Percentiles rank a stretch among this genome's conserved stretches.
phyloP scores from a whole-genome alignment of 2,888 invertebrate genomes.

The Ophion ventricosus region DNA sequence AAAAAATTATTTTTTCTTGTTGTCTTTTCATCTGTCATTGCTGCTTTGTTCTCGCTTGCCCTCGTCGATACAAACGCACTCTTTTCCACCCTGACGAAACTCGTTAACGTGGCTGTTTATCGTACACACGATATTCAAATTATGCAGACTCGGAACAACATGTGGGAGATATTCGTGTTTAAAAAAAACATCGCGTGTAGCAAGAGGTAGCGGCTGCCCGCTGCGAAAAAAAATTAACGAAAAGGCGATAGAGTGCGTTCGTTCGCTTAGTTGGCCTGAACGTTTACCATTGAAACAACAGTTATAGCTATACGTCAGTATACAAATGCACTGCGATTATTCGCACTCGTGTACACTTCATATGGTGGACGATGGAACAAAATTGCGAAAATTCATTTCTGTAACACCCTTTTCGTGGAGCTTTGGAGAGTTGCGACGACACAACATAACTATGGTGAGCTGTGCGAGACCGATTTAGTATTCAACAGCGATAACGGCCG shows the following conservation, averaged over 20 bases:
- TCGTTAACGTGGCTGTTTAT: too few relatives aligned
- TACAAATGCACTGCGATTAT: constrained; percentile 19
- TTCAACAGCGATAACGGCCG: constrained; percentile 48
- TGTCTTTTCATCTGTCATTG: too few relatives aligned
- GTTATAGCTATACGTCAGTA: not conserved
- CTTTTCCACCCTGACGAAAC: too few relatives aligned
- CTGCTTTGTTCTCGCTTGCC: too few relatives aligned
- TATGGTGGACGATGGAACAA: constrained; percentile 7
- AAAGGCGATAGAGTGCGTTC: not conserved
- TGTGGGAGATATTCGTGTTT: too few relatives aligned
- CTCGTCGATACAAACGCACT: not conserved
- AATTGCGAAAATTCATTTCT: constrained; percentile 27
- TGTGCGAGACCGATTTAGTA: constrained; percentile 46
- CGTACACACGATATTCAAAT: too few relatives aligned
- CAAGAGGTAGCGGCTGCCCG: too few relatives aligned
- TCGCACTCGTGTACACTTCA: constrained; percentile 37
- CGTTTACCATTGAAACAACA: not conserved
- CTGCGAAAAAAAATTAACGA: not conserved
- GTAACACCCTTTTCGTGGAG: not conserved
- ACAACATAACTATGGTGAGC: not conserved
- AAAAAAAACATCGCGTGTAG: too few relatives aligned
- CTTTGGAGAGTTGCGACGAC: constrained; percentile 21
- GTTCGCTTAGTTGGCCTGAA: not conserved
- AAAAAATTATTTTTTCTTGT: too few relatives aligned
- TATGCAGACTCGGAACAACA: too few relatives aligned